Evolutionary conservation across 2,797 vertebrate species (phyloP).

Genomic region (Antrozous pallidus): DNA sequence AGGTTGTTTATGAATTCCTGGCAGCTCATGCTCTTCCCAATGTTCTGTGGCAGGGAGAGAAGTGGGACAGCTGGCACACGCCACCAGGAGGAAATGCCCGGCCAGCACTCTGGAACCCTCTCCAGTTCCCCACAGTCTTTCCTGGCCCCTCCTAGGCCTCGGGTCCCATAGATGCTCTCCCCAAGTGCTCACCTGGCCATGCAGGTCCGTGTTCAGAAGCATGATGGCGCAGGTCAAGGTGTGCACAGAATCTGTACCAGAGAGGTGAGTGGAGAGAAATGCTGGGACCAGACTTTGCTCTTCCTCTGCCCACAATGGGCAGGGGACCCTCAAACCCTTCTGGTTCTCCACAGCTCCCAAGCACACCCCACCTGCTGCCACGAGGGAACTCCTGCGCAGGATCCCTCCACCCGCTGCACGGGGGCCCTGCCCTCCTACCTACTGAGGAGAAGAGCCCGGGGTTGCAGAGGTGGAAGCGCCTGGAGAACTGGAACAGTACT

Average conservation of each 20-base stretch:
- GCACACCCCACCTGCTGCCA: background rate
- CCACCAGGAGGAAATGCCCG: fast-evolving
- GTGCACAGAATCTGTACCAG: conserved; percentile 84
- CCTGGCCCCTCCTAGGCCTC: background rate
- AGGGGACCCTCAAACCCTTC: background rate
- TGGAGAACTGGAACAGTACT: conserved; percentile 90
- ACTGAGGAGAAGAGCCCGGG: conserved; percentile 83
- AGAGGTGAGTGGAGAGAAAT: background rate
- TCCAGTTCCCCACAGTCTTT: background rate
- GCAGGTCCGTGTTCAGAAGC: conserved; percentile 95
- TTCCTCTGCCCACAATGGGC: background rate
- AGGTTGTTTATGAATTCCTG: conserved; percentile 91
- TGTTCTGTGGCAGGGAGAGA: conserved; percentile 82
- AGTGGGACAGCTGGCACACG: too few relatives aligned
- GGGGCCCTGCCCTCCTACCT: conserved; percentile 77
- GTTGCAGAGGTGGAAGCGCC: conserved; percentile 89
- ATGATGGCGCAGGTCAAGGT: conserved; percentile 94
- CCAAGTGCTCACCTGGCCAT: conserved; percentile 81
- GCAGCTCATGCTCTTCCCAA: conserved; percentile 91
- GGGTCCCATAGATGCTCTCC: background rate
- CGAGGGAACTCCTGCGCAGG: background rate
- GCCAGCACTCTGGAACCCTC: background rate
- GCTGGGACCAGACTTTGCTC: background rate
- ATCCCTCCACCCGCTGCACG: background rate
- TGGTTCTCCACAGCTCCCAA: background rate